Evolutionary conservation across 2,888 invertebrate genomes (phyloP), one percentile per base, ranked within the genome.

Genomic region (Heliconius erato): DNA sequence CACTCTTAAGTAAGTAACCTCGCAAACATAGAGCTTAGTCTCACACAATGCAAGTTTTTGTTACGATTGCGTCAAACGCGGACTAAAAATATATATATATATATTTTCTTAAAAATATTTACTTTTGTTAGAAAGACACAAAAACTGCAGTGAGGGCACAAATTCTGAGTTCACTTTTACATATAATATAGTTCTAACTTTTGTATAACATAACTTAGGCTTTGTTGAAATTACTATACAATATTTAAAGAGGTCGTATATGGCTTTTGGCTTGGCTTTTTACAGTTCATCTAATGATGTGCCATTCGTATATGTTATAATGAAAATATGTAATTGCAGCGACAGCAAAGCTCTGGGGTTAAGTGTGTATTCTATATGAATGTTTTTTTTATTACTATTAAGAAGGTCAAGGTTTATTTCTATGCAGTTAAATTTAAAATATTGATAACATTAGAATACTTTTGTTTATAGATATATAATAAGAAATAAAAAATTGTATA

Each of bases 361-460:
- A 82, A 84, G 76, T 79, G 81, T 32, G 78, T 32, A 59, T 78
- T 82, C 32, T 80, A 82, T 72, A 78, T 44, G 28, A 72, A 77
- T 82, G 71, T 77, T 68, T 78, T 26, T n/a, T 14, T 35, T 67
- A 54, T 67, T 67, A 44, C 11, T 74, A 83, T 71, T 76, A 35
- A 69, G 49, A 74, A 84, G 83, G 78, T 80, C 84, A 84, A 83
- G 84, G 84, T 71, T 59, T 23, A 40, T 28, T 82, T 32, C 26
- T 35, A 26, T 44, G 74, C 63, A 69, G 3, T 72, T 63, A 12
- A 3, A n/a, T 63, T n/a, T 63, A n/a, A n/a, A 63, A 63, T 12
- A 11, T 63, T 12, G 3, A 3, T 63, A n/a, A 63, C 6, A 54
- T 49, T 49, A 49, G 14, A 49, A 14, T 49, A 54, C 19, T 19